Evolutionary conservation across 2,113 vertebrate species (phyloP).

Genomic region (Notiomystis cincta): DNA sequence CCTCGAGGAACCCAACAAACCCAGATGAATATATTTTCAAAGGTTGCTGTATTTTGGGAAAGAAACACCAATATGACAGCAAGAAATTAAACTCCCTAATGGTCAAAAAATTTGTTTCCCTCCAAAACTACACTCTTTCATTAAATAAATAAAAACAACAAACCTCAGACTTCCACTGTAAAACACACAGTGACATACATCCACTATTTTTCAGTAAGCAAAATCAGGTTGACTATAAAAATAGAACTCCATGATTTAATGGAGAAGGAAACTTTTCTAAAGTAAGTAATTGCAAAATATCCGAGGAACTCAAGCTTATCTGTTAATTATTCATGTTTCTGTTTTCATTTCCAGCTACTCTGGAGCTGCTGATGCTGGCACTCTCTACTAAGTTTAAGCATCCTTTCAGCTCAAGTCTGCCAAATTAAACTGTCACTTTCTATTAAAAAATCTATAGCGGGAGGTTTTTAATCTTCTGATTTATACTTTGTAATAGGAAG

Average conservation of each 20-base stretch:
- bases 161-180: neutral
- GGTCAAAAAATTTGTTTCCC: neutral
- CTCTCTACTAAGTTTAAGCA: conserved; percentile 35
- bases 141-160: too few species aligned
- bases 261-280: neutral
- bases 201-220: neutral
- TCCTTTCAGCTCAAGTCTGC: conserved; percentile 45
- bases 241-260: neutral
- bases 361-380: conserved; percentile 59
- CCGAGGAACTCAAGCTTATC: neutral
- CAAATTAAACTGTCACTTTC: conserved; percentile 67
- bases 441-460: conserved; percentile 57
- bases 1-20: neutral
- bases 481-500: conserved; percentile 28
- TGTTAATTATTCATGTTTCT: conserved; percentile 64
- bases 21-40: neutral
- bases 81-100: neutral
- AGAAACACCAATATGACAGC: neutral
- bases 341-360: conserved; percentile 40
- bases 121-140: neutral
- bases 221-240: neutral
- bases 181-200: neutral
- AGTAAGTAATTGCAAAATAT: neutral
- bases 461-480: conserved; percentile 58
- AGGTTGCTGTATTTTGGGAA: neutral